Percentiles rank a stretch among this genome's conserved stretches.
Evolutionary conservation across 2,797 vertebrate genomes (phyloP).

Genomic region (Spondyliosoma cantharus): DNA sequence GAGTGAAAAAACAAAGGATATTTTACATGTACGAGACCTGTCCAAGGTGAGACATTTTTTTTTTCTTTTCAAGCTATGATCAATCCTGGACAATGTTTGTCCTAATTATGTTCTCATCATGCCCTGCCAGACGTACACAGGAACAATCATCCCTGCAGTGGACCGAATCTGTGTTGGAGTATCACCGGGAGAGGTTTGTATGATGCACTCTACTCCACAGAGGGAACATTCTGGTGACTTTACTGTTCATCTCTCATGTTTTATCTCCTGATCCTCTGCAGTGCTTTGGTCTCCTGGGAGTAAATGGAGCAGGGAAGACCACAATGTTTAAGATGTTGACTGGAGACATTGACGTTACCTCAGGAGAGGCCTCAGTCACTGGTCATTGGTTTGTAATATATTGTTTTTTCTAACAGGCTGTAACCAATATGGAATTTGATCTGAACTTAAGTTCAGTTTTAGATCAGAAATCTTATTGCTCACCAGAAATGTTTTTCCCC

Average conservation of each 20-base stretch:
- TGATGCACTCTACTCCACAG: not conserved
- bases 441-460: too few relatives aligned
- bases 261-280: slow-evolving; percentile 63
- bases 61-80: not conserved
- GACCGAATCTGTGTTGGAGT: slow-evolving; percentile 92
- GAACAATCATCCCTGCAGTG: slow-evolving; percentile 87
- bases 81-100: not conserved
- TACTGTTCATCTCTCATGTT: not conserved
- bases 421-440: not conserved
- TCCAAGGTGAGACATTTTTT: slow-evolving; percentile 86
- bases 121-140: slow-evolving; percentile 85
- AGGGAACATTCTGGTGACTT: not conserved
- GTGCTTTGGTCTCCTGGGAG: slow-evolving; percentile 96
- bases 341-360: slow-evolving; percentile 91
- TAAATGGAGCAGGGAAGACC: slow-evolving; percentile 96
- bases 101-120: not conserved
- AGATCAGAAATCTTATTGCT: not conserved
- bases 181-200: slow-evolving; percentile 90
- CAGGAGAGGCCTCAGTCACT: slow-evolving; percentile 89
- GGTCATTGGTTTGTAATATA: slow-evolving; percentile 85
- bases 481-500: not conserved
- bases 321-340: slow-evolving; percentile 97
- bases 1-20: slow-evolving; percentile 85
- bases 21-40: slow-evolving; percentile 89
- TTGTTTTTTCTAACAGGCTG: not conserved